phyloP scores from a whole-genome alignment of 2,113 vertebrate genomes.

The Gymnarchus niloticus region DNA sequence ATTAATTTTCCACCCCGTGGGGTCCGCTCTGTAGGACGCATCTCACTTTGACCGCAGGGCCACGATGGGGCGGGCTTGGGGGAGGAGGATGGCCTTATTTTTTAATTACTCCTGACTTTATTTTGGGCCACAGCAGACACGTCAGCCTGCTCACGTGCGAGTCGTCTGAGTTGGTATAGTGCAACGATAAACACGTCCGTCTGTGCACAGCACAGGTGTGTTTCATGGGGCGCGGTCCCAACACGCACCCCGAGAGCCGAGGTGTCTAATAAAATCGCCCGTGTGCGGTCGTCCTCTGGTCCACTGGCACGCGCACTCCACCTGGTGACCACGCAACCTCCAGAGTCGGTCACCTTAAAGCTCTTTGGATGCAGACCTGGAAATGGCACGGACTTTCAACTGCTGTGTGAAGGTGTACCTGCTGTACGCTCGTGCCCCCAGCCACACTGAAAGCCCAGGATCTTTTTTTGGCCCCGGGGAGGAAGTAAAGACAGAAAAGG shows the following conservation, averaged over 20 bases:
- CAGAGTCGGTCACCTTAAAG: neutral
- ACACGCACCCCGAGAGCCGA: neutral
- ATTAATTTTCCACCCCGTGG: neutral
- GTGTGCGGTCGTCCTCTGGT: neutral
- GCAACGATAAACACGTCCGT: neutral
- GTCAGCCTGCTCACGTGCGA: neutral
- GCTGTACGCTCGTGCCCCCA: neutral
- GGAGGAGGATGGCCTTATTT: neutral
- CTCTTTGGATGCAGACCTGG: neutral
- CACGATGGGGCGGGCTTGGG: neutral
- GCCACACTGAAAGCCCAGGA: neutral
- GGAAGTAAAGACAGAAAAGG: neutral
- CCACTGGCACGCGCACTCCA: neutral
- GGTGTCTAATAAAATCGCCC: neutral
- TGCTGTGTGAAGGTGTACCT: neutral
- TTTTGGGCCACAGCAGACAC: neutral
- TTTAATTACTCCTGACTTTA: slow-evolving; percentile 5
- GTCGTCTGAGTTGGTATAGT: neutral
- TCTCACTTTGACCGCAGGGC: slow-evolving; percentile 1
- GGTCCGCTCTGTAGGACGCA: neutral
- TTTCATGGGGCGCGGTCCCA: neutral
- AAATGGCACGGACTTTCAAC: neutral
- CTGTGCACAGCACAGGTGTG: neutral
- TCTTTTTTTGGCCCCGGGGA: neutral
- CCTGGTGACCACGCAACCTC: neutral